phyloP scores from a whole-genome alignment of 2,888 invertebrate genomes.

The Xestia c-nigrum region DNA sequence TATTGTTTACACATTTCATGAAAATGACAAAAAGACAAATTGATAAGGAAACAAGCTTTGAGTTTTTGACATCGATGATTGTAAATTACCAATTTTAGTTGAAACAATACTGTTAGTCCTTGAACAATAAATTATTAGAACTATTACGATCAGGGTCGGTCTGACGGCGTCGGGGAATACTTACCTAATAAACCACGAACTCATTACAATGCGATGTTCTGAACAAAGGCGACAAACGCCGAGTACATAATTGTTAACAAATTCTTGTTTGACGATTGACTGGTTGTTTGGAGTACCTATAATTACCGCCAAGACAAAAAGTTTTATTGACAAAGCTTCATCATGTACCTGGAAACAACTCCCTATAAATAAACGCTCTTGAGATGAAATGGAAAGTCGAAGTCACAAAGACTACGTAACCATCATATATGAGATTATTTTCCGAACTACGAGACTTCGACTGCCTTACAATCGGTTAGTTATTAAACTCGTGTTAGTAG shows the following conservation, averaged over 20 bases:
- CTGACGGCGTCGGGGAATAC: slow-evolving; percentile 46
- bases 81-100: slow-evolving; percentile 48
- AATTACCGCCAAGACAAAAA: slow-evolving; percentile 31
- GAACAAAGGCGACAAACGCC: slow-evolving; percentile 52
- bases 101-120: slow-evolving; percentile 42
- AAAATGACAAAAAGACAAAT: slow-evolving; percentile 14
- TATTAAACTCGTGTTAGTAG: slow-evolving; percentile 1
- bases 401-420: not conserved
- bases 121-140: slow-evolving; percentile 63
- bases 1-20: slow-evolving; percentile 1
- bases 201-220: slow-evolving; percentile 61
- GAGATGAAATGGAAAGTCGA: slow-evolving; percentile 10
- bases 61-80: slow-evolving; percentile 37
- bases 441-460: not conserved
- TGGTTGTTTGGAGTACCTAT: slow-evolving; percentile 31
- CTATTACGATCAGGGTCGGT: slow-evolving; percentile 45
- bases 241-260: slow-evolving; percentile 57
- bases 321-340: slow-evolving; percentile 30
- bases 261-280: slow-evolving; percentile 51
- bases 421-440: slow-evolving; percentile 6
- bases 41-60: slow-evolving; percentile 9
- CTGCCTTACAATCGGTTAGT: not conserved
- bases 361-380: slow-evolving; percentile 6
- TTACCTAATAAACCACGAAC: slow-evolving; percentile 46
- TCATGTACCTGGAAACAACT: slow-evolving; percentile 1